phyloP scores from a whole-genome alignment of 2,113 vertebrate species.

The Vanacampus margaritifer region DNA sequence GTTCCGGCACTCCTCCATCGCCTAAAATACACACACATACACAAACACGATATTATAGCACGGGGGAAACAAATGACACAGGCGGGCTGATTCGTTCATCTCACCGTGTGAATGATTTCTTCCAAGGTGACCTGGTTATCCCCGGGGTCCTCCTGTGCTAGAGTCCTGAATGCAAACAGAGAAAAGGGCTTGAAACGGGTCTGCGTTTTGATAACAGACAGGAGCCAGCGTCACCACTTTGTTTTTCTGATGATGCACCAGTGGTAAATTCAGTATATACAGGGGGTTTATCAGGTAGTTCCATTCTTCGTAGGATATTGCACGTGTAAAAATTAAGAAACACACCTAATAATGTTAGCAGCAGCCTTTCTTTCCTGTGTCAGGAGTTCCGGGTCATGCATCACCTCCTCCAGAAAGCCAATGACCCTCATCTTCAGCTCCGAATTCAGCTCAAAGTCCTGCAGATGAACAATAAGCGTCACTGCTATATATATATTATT shows the following conservation, averaged over 20 bases:
- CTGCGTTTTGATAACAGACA: neutral
- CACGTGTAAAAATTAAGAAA: neutral
- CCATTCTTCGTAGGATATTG: too few relatives aligned
- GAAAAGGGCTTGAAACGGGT: neutral
- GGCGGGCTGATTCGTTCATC: slow-evolving; percentile 1
- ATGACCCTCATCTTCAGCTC: slow-evolving; percentile 89
- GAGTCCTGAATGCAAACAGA: slow-evolving; percentile 72
- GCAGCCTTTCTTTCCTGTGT: slow-evolving; percentile 96
- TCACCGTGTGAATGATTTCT: slow-evolving; percentile 86
- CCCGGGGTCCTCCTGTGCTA: slow-evolving; percentile 91
- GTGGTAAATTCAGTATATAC: too few relatives aligned
- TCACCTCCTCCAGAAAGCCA: slow-evolving; percentile 92
- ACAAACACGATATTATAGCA: slow-evolving; percentile 14
- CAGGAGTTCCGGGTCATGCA: slow-evolving; percentile 92
- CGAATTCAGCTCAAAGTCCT: slow-evolving; percentile 91
- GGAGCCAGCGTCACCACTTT: neutral
- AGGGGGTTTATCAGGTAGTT: neutral
- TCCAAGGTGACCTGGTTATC: slow-evolving; percentile 90
- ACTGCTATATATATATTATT: slow-evolving; percentile 17
- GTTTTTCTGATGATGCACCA: neutral
- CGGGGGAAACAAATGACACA: neutral
- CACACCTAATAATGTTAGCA: slow-evolving; percentile 90
- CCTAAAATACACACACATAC: slow-evolving; percentile 63
- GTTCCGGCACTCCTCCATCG: slow-evolving; percentile 72
- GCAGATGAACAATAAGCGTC: slow-evolving; percentile 26